Evolutionary conservation across 2,113 vertebrate genomes (phyloP).

Genomic region (Pomatorhinus ruficollis): DNA sequence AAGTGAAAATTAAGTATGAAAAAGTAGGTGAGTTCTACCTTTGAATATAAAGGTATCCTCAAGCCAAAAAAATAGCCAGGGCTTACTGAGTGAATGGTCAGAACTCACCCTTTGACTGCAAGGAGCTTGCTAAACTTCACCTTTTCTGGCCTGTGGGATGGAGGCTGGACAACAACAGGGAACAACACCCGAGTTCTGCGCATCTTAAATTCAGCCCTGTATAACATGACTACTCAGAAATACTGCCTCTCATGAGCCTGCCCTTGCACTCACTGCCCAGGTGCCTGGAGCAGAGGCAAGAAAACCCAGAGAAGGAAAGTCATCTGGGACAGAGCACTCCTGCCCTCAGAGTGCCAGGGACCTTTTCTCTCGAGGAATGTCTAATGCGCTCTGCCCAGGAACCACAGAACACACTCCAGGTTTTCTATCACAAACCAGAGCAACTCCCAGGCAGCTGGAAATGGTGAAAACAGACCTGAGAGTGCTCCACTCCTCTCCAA

Average conservation of each 20-base stretch:
- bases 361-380: not conserved
- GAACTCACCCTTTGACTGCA: not conserved
- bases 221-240: not conserved
- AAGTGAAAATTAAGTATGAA: not conserved
- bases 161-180: not conserved
- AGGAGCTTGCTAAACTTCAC: not conserved
- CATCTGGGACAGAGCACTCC: not conserved
- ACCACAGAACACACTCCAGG: rapidly evolving
- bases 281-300: not conserved
- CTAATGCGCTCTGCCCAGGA: not conserved
- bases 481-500: not conserved
- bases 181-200: not conserved
- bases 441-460: not conserved
- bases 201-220: not conserved
- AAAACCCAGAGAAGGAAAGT: not conserved
- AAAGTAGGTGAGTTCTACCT: not conserved
- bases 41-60: not conserved
- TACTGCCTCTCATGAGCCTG: rapidly evolving
- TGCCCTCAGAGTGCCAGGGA: rapidly evolving
- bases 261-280: not conserved
- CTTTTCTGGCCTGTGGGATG: not conserved
- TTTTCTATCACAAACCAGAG: not conserved
- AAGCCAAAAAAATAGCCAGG: too few relatives aligned
- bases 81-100: not conserved
- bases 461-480: rapidly evolving